These are phyloP conservation scores for Latrodectus hesperus DNA, from an alignment of 2,888 invertebrate genomes.

Conservation along the genomic window DNA sequence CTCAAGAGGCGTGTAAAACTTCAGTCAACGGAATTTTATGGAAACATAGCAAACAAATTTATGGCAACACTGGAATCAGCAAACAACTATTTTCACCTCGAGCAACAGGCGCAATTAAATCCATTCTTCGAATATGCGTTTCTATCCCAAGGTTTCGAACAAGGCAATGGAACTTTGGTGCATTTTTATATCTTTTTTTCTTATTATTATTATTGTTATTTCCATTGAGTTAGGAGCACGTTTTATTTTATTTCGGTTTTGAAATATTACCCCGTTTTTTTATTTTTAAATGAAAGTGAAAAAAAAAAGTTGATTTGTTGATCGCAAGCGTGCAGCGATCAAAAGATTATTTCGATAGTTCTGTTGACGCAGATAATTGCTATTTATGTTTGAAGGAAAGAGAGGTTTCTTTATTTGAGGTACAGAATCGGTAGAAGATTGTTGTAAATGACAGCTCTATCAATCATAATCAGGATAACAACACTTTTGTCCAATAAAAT, in stretches of 20 bases:
- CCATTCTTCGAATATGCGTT: not conserved
- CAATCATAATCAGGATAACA: too few relatives aligned
- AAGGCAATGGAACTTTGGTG: not conserved
- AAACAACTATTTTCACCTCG: not conserved
- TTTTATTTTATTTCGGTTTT: not conserved
- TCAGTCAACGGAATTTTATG: not conserved
- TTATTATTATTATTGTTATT: not conserved
- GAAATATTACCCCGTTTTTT: not conserved
- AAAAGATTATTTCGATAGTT: not conserved
- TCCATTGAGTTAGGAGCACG: too few relatives aligned
- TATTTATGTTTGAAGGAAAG: not conserved
- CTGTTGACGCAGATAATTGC: not conserved
- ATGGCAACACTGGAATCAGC: not conserved
- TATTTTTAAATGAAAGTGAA: not conserved
- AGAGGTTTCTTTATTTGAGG: not conserved
- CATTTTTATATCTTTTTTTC: not conserved
- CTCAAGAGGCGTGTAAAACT: not conserved
- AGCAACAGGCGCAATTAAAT: not conserved
- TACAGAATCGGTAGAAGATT: too few relatives aligned
- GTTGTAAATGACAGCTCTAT: too few relatives aligned
- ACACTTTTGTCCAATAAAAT: too few relatives aligned
- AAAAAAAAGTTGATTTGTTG: not conserved
- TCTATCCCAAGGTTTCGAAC: not conserved
- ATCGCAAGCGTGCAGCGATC: not conserved
- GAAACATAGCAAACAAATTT: not conserved